Evolutionary conservation across 1,140 invertebrate genomes (phyloP), one percentile per base, ranked within the genome.

Genomic region (Anagrus nilaparvatae): DNA sequence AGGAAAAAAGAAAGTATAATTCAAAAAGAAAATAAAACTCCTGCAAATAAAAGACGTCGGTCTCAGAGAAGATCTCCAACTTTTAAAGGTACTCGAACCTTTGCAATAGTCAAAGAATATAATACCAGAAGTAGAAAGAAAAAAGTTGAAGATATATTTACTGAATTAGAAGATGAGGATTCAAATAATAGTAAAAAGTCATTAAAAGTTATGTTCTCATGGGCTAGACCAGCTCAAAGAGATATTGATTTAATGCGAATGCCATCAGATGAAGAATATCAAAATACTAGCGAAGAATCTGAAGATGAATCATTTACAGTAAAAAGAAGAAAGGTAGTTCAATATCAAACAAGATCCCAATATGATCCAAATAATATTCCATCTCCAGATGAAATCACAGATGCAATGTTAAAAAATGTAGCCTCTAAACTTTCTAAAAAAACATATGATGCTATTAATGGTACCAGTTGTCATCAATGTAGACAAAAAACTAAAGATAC

Each of bases 401-500:
- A 62, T 24, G 47, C 48, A 33, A 63, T 65, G 57, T 32, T 69
- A 5, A 38, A 51, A 9, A 63, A 65, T 44, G 50, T 69, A 27
- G 58, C 56, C 6, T 27, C 41, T 1, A 55, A 45, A 40, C 51
- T 46, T 27, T 39, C 35, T 14, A n/a, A 19, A 1, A 69, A 67
- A 48, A 25, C 28, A 5, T 67, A 65, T 50, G 55, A 51, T 46
- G 53, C 41, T 32, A 5, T 44, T 12, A 43, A 49, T 28, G 68
- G 68, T 5, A 63, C 63, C 2, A 48, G 41, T 39, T 70, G 68
- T 47, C 68, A 70, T 49, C 68, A 70, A 19, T 70, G 68, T 40
- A 51, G 69, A 20, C 69, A 71, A 36, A 72, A 71, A 50, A 71
- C 70, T 2, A 39, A 53, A 14, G 70, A 72, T 44, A 68, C 60